Percentiles rank a stretch among this genome's conserved stretches.
Conservation (phyloP, 2,888 invertebrate genomes). For the Heliconius aoede region DNA sequence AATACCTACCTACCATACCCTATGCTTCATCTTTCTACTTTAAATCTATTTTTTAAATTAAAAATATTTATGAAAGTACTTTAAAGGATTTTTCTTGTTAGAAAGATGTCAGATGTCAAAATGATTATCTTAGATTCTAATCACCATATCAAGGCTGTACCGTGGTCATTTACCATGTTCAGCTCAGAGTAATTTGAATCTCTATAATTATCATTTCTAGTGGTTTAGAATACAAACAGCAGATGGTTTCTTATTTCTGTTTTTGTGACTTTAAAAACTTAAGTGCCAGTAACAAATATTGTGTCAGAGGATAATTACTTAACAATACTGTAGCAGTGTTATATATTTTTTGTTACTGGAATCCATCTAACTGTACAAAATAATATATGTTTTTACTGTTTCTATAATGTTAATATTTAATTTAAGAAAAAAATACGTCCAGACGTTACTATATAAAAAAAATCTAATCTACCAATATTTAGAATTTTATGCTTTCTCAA, state of each 20-base stretch:
- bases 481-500: neutral
- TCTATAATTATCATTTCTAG: slow-evolving; percentile 31
- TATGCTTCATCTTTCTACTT: neutral
- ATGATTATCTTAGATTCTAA: slow-evolving; percentile 28
- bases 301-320: neutral
- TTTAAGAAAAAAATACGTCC: no score
- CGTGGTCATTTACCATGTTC: slow-evolving; percentile 41
- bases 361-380: neutral
- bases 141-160: slow-evolving; percentile 42
- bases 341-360: neutral
- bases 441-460: neutral
- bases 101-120: neutral
- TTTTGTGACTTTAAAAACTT: slow-evolving; percentile 36
- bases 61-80: neutral
- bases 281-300: slow-evolving; percentile 14
- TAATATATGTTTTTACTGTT: neutral
- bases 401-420: neutral
- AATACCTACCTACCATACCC: no score
- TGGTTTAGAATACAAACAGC: slow-evolving; percentile 24
- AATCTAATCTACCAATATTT: neutral
- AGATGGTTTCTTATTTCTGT: slow-evolving; percentile 22
- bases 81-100: neutral
- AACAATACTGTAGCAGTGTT: slow-evolving; percentile 1
- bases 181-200: slow-evolving; percentile 36
- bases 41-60: neutral